Conservation (phyloP, 2,797 vertebrate genomes). For the Anabacerthia variegaticeps region DNA sequence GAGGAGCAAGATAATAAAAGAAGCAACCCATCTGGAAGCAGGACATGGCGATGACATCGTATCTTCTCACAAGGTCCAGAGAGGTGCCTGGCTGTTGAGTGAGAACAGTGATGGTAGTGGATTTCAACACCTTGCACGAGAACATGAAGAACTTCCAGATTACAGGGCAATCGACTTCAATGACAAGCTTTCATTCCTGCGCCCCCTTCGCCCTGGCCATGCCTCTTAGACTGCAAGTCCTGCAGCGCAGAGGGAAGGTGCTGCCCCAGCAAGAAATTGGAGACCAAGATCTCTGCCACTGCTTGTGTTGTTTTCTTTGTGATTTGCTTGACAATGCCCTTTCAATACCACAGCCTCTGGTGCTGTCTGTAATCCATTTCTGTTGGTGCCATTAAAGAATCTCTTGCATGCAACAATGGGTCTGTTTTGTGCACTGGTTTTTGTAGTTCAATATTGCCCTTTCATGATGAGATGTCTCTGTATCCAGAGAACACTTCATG, state of each 20-base stretch:
- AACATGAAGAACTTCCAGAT: background rate
- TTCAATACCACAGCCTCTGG: too few species aligned
- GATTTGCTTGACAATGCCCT: too few species aligned
- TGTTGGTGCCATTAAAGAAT: too few species aligned
- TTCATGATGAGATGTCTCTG: too few species aligned
- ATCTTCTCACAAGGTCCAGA: constrained; percentile 17
- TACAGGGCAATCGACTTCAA: background rate
- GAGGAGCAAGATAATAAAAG: background rate
- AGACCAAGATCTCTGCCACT: background rate
- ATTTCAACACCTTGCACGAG: background rate
- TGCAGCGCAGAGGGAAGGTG: background rate
- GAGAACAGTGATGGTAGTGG: background rate
- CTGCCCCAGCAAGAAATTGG: background rate
- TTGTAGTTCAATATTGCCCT: too few species aligned
- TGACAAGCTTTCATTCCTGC: background rate
- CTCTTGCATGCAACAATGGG: too few species aligned
- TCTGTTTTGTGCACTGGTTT: too few species aligned
- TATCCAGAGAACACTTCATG: too few species aligned
- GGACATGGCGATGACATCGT: fast-evolving
- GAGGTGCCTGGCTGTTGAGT: background rate
- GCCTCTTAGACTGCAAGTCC: background rate
- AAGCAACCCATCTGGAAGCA: background rate
- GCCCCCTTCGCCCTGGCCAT: background rate
- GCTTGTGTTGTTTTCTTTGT: background rate
- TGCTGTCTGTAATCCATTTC: too few species aligned